These are phyloP conservation scores for Sylvilagus bachmani DNA, from an alignment of 2,113 vertebrate genomes.

Conservation along the genomic window DNA sequence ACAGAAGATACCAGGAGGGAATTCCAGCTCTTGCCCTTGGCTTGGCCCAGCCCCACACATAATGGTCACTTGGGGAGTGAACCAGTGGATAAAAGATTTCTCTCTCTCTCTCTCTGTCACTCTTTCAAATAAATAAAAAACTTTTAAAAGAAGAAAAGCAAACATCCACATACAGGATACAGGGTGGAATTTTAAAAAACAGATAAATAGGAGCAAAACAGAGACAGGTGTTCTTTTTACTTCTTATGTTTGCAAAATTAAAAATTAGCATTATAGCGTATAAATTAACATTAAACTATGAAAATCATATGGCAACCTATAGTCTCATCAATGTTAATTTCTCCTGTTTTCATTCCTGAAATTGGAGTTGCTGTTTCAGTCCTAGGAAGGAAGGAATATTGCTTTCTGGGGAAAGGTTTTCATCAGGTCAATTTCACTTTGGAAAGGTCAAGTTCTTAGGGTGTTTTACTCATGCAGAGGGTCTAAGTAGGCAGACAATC, in stretches of 20 bases:
- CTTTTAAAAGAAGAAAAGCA: not conserved
- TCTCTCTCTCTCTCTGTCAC: too few species aligned
- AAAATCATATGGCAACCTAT: not conserved
- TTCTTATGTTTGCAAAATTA: not conserved
- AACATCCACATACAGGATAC: not conserved
- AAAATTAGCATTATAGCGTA: not conserved
- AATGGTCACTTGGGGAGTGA: too few species aligned
- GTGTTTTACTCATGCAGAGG: constrained; percentile 35
- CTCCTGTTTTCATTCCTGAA: not conserved
- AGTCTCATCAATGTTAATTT: not conserved
- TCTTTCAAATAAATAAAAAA: too few species aligned
- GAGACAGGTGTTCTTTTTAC: not conserved
- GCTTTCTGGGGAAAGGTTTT: constrained; percentile 40
- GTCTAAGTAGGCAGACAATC: constrained; percentile 52
- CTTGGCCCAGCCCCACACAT: too few species aligned
- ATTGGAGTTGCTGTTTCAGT: not conserved
- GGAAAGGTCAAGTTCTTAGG: constrained; percentile 69
- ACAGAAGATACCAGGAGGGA: too few species aligned
- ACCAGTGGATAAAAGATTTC: too few species aligned
- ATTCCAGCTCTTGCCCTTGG: too few species aligned
- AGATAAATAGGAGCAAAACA: not conserved
- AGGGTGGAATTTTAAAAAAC: not conserved
- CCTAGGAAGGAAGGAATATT: constrained; percentile 17
- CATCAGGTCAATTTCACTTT: constrained; percentile 63
- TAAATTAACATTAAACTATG: not conserved